Conservation (phyloP, 2,113 vertebrate species). For the Indri indri region DNA sequence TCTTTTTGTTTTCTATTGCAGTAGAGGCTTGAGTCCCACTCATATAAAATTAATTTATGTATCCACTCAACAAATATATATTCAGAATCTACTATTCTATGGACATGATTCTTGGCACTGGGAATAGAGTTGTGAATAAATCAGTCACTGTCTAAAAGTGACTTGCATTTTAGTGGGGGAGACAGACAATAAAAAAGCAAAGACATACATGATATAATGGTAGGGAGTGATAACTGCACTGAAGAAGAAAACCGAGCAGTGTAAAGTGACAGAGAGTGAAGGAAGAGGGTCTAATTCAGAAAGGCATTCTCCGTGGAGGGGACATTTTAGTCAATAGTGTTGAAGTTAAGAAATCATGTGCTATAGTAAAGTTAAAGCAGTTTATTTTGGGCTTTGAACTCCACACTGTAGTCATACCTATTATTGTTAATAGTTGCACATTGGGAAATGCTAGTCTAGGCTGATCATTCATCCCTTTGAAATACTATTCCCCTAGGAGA, state of each 20-base stretch:
- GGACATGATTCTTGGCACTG: neutral
- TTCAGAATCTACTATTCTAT: neutral
- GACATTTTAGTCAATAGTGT: neutral
- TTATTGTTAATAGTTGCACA: neutral
- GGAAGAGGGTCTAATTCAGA: neutral
- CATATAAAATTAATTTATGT: neutral
- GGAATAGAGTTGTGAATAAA: neutral
- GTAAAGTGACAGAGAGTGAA: neutral
- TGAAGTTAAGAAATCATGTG: neutral
- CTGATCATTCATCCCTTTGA: slow-evolving; percentile 13
- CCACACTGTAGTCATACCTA: neutral
- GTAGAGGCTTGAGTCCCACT: neutral
- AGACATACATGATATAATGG: neutral
- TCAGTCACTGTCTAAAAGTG: neutral
- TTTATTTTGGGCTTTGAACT: slow-evolving; percentile 16
- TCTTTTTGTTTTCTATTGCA: neutral
- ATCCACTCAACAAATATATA: neutral
- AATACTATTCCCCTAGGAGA: neutral
- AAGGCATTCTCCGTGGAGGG: neutral
- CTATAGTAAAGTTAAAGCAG: neutral
- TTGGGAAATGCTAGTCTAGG: neutral
- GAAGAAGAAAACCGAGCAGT: neutral
- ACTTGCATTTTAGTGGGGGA: neutral
- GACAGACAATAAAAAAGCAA: neutral
- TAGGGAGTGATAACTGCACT: neutral